Evolutionary conservation across 2,797 vertebrate genomes (phyloP).

Genomic region (Champsocephalus gunnari): DNA sequence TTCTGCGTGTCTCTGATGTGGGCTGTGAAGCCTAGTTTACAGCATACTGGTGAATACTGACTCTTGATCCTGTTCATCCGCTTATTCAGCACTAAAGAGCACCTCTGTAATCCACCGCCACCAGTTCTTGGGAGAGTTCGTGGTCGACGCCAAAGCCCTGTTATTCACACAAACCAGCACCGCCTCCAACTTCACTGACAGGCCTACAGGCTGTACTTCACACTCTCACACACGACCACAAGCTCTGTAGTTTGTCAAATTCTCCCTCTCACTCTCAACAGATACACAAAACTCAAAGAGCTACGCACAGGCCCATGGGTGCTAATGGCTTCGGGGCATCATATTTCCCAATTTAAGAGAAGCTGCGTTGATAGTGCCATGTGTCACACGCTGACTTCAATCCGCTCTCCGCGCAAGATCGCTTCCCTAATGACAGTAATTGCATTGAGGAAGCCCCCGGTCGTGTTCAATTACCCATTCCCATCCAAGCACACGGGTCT

Average conservation of each 20-base stretch:
- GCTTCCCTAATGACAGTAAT: slow-evolving; percentile 75
- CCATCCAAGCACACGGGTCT: slow-evolving; percentile 62
- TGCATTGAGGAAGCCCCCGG: slow-evolving; percentile 71
- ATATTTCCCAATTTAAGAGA: slow-evolving; percentile 40
- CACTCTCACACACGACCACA: slow-evolving; percentile 26
- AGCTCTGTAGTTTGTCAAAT: slow-evolving; percentile 19
- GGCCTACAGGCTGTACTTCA: slow-evolving; percentile 14
- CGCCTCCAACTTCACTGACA: slow-evolving; percentile 34
- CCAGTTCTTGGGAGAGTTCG: slow-evolving; percentile 60
- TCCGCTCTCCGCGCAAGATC: slow-evolving; percentile 52
- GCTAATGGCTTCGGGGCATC: slow-evolving; percentile 36
- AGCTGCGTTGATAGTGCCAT: slow-evolving; percentile 25
- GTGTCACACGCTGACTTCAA: slow-evolving; percentile 55
- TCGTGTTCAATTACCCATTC: slow-evolving; percentile 78
- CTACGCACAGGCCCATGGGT: slow-evolving; percentile 7
- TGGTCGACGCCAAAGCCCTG: slow-evolving; percentile 60
- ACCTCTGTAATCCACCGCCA: slow-evolving; percentile 65
- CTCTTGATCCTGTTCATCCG: slow-evolving; percentile 74
- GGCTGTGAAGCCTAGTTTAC: slow-evolving; percentile 56
- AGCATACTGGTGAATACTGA: slow-evolving; percentile 55
- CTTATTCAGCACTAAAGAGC: slow-evolving; percentile 71
- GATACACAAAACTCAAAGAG: slow-evolving; percentile 33
- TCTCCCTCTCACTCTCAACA: slow-evolving; percentile 28
- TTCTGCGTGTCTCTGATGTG: slow-evolving; percentile 55
- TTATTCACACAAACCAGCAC: slow-evolving; percentile 46